phyloP scores from a whole-genome alignment of 2,888 invertebrate genomes.

The Caenorhabditis angaria region DNA sequence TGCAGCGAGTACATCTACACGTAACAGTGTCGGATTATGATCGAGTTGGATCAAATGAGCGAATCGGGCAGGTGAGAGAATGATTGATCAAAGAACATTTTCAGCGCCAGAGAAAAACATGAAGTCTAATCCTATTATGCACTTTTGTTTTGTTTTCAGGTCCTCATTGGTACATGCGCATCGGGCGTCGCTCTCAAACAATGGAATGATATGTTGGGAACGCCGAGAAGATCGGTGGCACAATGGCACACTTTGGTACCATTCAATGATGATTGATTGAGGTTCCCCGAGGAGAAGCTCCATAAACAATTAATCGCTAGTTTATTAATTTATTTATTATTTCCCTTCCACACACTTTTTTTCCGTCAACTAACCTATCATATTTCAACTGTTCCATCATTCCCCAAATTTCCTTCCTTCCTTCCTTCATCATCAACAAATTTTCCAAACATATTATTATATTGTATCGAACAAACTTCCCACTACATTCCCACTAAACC shows the following conservation, averaged over 20 bases:
- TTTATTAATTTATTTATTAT: not conserved
- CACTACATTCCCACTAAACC: too few relatives aligned
- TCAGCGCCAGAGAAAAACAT: not conserved
- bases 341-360: not conserved
- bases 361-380: not conserved
- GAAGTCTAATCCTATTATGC: not conserved
- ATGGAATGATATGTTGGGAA: conserved; percentile 99
- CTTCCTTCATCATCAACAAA: not conserved
- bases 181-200: conserved; percentile 79
- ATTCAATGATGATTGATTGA: conserved; percentile 81
- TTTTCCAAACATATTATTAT: not conserved
- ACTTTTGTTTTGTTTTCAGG: conserved; percentile 72
- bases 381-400: not conserved
- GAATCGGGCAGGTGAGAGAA: conserved; percentile 84
- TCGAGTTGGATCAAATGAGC: conserved; percentile 98
- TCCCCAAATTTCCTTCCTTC: not conserved
- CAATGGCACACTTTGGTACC: conserved; percentile 99
- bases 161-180: conserved; percentile 94
- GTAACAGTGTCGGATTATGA: conserved; percentile 99
- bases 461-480: not conserved
- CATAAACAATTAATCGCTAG: not conserved
- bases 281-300: too few relatives aligned
- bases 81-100: not conserved
- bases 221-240: conserved; percentile 96
- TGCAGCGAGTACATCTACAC: conserved; percentile 99